Conservation (phyloP, 2,888 invertebrate genomes). For the Chrysomela aeneicollis region DNA sequence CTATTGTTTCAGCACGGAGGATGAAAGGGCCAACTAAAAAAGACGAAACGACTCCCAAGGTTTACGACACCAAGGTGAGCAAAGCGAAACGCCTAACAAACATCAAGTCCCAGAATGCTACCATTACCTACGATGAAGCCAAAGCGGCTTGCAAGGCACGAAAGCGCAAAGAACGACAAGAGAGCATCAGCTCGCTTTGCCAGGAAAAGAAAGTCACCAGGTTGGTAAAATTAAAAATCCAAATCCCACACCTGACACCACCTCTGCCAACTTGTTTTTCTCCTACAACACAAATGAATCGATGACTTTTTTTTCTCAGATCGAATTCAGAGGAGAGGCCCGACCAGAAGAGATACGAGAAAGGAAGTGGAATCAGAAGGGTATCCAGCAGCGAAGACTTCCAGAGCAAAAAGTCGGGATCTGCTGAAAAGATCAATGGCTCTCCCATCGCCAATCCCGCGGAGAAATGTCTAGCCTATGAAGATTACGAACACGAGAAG, state of each 20-base stretch:
- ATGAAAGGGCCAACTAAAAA: constrained; percentile 51
- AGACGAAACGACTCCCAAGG: constrained; percentile 46
- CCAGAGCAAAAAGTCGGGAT: constrained; percentile 52
- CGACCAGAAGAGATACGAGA: constrained; percentile 55
- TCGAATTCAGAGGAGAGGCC: constrained; percentile 67
- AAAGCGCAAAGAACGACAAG: constrained; percentile 71
- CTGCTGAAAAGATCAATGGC: constrained; percentile 49
- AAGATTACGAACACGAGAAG: constrained; percentile 70
- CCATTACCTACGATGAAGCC: constrained; percentile 56
- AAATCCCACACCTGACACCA: constrained; percentile 16
- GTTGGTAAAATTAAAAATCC: too few relatives aligned
- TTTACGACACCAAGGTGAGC: constrained; percentile 43
- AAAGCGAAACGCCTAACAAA: constrained; percentile 43
- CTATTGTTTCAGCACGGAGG: constrained; percentile 39
- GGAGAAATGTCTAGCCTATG: constrained; percentile 58
- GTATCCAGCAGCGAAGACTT: constrained; percentile 73
- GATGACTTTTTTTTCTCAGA: neutral
- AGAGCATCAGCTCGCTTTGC: constrained; percentile 66
- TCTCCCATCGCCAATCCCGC: constrained; percentile 51
- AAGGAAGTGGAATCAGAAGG: constrained; percentile 62
- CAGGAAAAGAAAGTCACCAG: constrained; percentile 69
- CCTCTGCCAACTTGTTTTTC: too few relatives aligned
- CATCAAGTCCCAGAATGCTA: constrained; percentile 34
- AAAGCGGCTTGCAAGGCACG: constrained; percentile 61
- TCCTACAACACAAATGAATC: too few relatives aligned